These are phyloP conservation scores for Antennarius striatus DNA, from an alignment of 2,113 vertebrate genomes.

Conservation along the genomic window DNA sequence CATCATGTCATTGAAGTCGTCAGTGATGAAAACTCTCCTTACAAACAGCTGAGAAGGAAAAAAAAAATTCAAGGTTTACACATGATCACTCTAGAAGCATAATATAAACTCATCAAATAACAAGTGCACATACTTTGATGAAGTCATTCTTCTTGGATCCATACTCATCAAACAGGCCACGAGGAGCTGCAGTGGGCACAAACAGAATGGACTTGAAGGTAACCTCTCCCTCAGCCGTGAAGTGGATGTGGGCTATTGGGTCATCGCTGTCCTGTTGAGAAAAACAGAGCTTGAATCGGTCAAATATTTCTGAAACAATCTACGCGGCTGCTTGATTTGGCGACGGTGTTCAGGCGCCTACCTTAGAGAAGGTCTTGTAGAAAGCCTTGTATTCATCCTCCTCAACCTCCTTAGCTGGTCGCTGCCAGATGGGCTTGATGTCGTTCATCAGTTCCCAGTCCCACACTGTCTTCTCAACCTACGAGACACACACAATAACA, in stretches of 20 bases:
- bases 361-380: slow-evolving; percentile 98
- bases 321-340: neutral
- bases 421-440: slow-evolving; percentile 99
- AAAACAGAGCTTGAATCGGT: neutral
- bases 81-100: neutral
- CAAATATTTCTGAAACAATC: too few species aligned
- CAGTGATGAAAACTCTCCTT: slow-evolving; percentile 97
- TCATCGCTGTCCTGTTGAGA: slow-evolving; percentile 88
- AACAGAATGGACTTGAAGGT: slow-evolving; percentile 99
- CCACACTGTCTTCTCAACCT: slow-evolving; percentile 99
- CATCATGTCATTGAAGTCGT: slow-evolving; percentile 99
- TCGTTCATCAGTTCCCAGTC: slow-evolving; percentile 99
- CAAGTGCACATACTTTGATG: slow-evolving; percentile 86
- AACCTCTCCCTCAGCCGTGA: slow-evolving; percentile 97
- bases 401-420: slow-evolving; percentile 94
- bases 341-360: slow-evolving; percentile 39
- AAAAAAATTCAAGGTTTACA: neutral
- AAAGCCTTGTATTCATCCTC: slow-evolving; percentile 98
- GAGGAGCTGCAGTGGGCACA: slow-evolving; percentile 90
- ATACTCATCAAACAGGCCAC: slow-evolving; percentile 97
- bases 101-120: neutral
- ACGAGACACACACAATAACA: neutral
- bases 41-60: slow-evolving; percentile 87
- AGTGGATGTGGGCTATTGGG: slow-evolving; percentile 93
- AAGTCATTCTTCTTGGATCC: slow-evolving; percentile 98